Conservation (phyloP, 2,888 invertebrate genomes). For the Nycteola revayana region DNA sequence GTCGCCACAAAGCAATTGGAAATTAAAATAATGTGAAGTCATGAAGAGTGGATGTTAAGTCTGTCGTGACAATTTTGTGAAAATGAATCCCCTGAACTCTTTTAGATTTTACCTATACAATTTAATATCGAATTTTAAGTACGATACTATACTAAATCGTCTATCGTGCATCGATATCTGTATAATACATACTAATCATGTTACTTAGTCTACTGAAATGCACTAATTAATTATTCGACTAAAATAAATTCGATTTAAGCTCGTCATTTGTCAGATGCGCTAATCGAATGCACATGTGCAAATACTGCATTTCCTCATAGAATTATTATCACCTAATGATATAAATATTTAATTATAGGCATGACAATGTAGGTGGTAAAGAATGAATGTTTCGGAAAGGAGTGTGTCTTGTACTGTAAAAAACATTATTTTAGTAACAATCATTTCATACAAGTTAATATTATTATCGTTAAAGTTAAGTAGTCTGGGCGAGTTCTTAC, state of each 20-base stretch:
- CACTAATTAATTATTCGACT: slow-evolving; percentile 44
- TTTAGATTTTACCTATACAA: slow-evolving; percentile 19
- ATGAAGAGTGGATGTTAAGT: slow-evolving; percentile 56
- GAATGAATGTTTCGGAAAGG: slow-evolving; percentile 50
- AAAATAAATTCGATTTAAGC: slow-evolving; percentile 28
- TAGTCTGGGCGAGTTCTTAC: too few relatives aligned
- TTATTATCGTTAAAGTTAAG: too few relatives aligned
- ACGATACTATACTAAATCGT: slow-evolving; percentile 41
- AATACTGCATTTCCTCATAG: slow-evolving; percentile 25
- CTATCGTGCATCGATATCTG: slow-evolving; percentile 55
- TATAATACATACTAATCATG: slow-evolving; percentile 37
- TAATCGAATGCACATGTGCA: slow-evolving; percentile 44
- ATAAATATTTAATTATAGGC: slow-evolving; percentile 31
- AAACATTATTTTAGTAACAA: slow-evolving; percentile 34
- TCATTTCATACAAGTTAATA: slow-evolving; percentile 1
- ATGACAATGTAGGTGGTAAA: slow-evolving; percentile 47
- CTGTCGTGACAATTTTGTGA: slow-evolving; percentile 43
- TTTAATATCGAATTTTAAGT: slow-evolving; percentile 30
- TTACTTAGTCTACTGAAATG: slow-evolving; percentile 55
- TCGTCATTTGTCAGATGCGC: slow-evolving; percentile 27
- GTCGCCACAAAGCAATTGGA: slow-evolving; percentile 78
- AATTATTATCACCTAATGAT: slow-evolving; percentile 20
- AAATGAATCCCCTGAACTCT: slow-evolving; percentile 39
- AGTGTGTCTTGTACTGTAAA: slow-evolving; percentile 45
- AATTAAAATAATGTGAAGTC: slow-evolving; percentile 64